These are phyloP conservation scores for Goniozus legneri DNA, from an alignment of 1,140 invertebrate genomes.

Conservation along the genomic window DNA sequence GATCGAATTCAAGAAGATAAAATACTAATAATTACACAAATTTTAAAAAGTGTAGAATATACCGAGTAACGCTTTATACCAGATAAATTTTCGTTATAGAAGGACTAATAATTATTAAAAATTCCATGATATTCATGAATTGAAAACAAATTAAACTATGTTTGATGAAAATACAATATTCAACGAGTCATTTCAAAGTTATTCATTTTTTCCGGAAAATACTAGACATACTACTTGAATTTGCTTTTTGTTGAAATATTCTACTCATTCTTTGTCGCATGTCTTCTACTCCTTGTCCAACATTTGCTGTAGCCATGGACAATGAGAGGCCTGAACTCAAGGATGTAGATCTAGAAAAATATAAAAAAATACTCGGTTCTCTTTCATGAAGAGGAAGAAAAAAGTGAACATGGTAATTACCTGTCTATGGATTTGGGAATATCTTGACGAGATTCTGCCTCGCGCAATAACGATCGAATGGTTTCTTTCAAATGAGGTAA, in stretches of 20 bases:
- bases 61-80: no score
- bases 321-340: slow-evolving; percentile 42
- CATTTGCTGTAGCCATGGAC: slow-evolving; percentile 49
- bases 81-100: no score
- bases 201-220: slow-evolving; percentile 54
- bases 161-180: slow-evolving; percentile 3
- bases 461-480: slow-evolving; percentile 53
- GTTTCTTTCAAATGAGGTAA: slow-evolving; percentile 53
- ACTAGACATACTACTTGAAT: slow-evolving; percentile 44
- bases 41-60: no score
- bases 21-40: no score
- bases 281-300: slow-evolving; percentile 61
- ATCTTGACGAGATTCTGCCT: slow-evolving; percentile 53
- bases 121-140: neutral
- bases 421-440: slow-evolving; percentile 44
- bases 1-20: no score
- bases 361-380: neutral
- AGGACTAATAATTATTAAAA: slow-evolving; percentile 18
- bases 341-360: slow-evolving; percentile 37
- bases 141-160: slow-evolving; percentile 9
- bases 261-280: slow-evolving; percentile 61
- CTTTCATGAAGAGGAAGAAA: neutral
- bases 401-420: slow-evolving; percentile 31
- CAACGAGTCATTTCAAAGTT: no score
- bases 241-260: slow-evolving; percentile 58